Base-by-base conservation (phyloP, 2,888 invertebrate species). In the Lymantria dispar region DNA sequence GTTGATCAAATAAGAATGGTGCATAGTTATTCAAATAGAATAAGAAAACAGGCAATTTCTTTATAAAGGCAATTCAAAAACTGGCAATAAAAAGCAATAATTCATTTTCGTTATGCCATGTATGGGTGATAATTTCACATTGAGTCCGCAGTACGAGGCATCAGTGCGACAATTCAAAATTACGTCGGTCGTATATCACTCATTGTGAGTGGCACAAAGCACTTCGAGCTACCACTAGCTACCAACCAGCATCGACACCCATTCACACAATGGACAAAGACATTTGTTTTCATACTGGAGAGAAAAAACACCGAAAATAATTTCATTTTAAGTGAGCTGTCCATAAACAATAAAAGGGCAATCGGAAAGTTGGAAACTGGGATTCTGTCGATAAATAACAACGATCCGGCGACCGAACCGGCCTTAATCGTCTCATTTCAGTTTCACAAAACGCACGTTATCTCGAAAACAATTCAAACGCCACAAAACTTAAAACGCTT, bases 61-160 rank as follows among this genome's bases (percentile, higher is more conserved):
- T 75, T 70, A 70, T 77, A 75, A 79, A 80, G 58, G 76, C 67
- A 66, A 65, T 66, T 71, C 68, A 65, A 70, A 75, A 75, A 78
- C 62, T 60, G 68, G 77, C 72, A 83, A 87, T 86, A 83, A 85
- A 84, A 80, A 80, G 87, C 79, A 79, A 89, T 90, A 89, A 89
- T 86, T 91, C 89, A 89, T 89, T 87, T 91, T 90, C 85, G 89
- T 85, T 87, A 87, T 88, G 88, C 89, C 82, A 77, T 82, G 85
- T 85, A 86, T 82, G 85, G 86, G 83, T 87, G 88, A 89, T 91
- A 85, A 91, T 91, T 89, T 83, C 80, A 81, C 84, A 86, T 87
- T 85, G 84, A 87, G 76, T 68, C 68, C 65, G 68, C 74, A 70
- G 73, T 72, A 75, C 76, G 74, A 80, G 80, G 70, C 74, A 74